Conservation (phyloP, 2,113 vertebrate genomes). For the Antechinus flavipes region DNA sequence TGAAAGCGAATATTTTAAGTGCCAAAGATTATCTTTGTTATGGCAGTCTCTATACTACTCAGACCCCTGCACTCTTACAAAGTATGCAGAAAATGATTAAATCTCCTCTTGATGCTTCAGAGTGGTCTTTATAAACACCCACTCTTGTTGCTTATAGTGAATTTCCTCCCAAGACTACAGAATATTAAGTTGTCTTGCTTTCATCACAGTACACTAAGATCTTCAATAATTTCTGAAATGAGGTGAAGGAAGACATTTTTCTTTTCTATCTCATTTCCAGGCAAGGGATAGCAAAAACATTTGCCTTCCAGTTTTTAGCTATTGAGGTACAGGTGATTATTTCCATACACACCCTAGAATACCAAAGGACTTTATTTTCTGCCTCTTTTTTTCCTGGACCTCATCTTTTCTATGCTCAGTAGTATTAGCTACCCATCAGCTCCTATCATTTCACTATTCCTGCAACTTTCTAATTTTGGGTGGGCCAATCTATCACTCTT, state of each 20-base stretch:
- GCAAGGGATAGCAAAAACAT: neutral
- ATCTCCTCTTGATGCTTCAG: slow-evolving; percentile 4
- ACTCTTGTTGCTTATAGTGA: neutral
- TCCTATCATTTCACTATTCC: neutral
- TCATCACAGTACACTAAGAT: neutral
- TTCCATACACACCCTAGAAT: neutral
- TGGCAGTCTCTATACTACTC: neutral
- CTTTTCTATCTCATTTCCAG: neutral
- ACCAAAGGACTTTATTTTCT: neutral
- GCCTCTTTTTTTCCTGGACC: neutral
- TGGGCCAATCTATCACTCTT: neutral
- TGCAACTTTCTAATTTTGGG: neutral
- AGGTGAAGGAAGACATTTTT: neutral
- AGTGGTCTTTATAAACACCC: neutral
- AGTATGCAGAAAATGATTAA: slow-evolving; percentile 36
- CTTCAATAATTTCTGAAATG: slow-evolving; percentile 1
- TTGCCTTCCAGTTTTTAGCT: neutral
- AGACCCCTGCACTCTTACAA: neutral
- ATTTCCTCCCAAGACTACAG: neutral
- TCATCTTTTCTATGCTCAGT: neutral
- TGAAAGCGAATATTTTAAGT: neutral
- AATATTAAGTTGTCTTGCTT: neutral
- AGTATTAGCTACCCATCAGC: neutral
- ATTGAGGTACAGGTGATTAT: neutral
- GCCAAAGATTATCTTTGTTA: neutral